Evolutionary conservation across 2,113 vertebrate genomes (phyloP).

Genomic region (Machaerirhynchus nigripectus): DNA sequence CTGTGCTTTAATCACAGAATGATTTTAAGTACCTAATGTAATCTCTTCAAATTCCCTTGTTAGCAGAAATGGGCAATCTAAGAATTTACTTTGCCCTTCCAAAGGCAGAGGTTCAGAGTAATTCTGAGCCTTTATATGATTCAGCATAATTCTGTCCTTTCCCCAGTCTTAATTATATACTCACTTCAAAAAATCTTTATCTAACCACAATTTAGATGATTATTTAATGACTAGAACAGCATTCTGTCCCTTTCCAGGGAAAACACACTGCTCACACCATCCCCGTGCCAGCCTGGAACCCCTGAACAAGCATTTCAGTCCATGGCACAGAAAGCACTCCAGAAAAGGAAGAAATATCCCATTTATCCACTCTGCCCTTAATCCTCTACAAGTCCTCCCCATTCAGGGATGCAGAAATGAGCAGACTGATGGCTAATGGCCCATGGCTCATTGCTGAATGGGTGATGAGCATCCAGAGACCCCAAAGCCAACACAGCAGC

Average conservation of each 20-base stretch:
- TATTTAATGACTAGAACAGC: not conserved
- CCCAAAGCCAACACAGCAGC: not conserved
- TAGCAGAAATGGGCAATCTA: not conserved
- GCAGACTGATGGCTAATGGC: not conserved
- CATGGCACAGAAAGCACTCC: not conserved
- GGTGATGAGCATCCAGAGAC: not conserved
- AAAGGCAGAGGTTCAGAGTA: not conserved
- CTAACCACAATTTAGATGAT: not conserved
- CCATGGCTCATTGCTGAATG: not conserved
- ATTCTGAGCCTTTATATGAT: not conserved
- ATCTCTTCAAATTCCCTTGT: not conserved
- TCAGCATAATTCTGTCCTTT: not conserved
- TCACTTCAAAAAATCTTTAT: accelerated
- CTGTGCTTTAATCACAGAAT: not conserved
- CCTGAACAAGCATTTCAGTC: not conserved
- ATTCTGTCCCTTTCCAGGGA: not conserved
- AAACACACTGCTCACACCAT: not conserved
- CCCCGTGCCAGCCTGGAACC: not conserved
- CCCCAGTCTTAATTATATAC: not conserved
- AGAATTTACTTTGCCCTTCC: not conserved
- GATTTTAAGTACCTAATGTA: not conserved
- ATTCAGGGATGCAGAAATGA: not conserved
- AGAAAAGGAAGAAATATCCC: not conserved
- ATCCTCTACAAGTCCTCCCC: not conserved
- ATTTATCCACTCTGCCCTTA: not conserved